Percentiles rank a stretch among this genome's conserved stretches.
phyloP scores from a whole-genome alignment of 2,113 vertebrate species.

The Pitta sordida region DNA sequence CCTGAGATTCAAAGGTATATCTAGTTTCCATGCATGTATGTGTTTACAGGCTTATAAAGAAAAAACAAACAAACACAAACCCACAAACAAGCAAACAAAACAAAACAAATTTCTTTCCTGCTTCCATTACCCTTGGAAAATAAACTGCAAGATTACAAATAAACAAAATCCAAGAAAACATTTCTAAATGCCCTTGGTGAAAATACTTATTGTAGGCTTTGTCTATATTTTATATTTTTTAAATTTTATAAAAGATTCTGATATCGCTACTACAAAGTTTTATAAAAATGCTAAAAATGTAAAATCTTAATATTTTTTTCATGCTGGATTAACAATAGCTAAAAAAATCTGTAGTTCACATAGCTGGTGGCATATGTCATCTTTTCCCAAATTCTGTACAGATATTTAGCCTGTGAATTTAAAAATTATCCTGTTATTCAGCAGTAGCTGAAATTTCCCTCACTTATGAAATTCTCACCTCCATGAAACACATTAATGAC shows the following conservation, averaged over 20 bases:
- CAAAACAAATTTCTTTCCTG: no score
- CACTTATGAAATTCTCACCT: background rate
- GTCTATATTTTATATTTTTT: no score
- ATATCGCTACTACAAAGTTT: background rate
- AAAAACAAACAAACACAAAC: no score
- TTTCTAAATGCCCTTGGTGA: accelerated
- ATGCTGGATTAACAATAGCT: background rate
- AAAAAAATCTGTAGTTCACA: background rate
- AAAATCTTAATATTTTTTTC: background rate
- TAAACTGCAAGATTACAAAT: background rate
- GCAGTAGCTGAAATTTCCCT: background rate
- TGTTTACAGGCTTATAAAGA: background rate
- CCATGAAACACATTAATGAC: accelerated
- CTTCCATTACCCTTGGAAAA: background rate
- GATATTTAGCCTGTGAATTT: background rate
- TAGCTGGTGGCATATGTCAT: background rate
- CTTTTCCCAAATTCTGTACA: background rate
- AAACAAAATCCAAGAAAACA: background rate
- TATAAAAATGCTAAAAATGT: background rate
- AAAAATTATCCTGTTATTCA: background rate
- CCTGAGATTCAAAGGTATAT: background rate
- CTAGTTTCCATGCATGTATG: background rate
- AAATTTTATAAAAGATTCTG: background rate
- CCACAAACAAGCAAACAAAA: no score
- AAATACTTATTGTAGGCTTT: background rate